A percentile compares a stretch with the other conserved stretches of the same genome.
phyloP scores from a whole-genome alignment of 2,113 vertebrate genomes.

The Ictidomys tridecemlineatus region DNA sequence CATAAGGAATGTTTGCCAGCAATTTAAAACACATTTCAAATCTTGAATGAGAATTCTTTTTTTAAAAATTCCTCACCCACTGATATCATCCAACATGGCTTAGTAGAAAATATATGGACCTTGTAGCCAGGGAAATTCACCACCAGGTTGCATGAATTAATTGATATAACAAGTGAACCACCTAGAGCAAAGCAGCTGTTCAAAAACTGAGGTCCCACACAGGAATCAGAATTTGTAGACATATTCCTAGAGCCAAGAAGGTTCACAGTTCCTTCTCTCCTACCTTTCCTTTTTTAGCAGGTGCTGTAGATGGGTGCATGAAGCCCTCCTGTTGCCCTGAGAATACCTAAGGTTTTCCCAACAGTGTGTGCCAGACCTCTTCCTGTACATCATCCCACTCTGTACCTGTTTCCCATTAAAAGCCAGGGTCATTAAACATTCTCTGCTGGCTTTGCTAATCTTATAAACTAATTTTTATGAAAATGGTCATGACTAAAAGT shows the following conservation, averaged over 20 bases:
- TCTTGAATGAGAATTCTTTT: background rate
- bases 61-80: background rate
- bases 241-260: background rate
- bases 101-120: background rate
- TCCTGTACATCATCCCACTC: background rate
- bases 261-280: background rate
- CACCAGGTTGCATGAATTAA: background rate
- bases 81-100: background rate
- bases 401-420: background rate
- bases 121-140: background rate
- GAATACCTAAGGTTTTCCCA: background rate
- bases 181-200: background rate
- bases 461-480: background rate
- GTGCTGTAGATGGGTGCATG: background rate
- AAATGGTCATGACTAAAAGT: background rate
- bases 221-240: background rate
- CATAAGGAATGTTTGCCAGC: background rate
- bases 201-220: background rate
- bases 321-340: background rate
- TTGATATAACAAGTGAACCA: background rate
- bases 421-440: background rate
- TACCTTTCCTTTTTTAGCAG: background rate
- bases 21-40: background rate
- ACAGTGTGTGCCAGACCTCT: no score
- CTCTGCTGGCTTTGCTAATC: background rate